Conservation (phyloP, 2,888 invertebrate species). For the Caradrina clavipalpis region DNA sequence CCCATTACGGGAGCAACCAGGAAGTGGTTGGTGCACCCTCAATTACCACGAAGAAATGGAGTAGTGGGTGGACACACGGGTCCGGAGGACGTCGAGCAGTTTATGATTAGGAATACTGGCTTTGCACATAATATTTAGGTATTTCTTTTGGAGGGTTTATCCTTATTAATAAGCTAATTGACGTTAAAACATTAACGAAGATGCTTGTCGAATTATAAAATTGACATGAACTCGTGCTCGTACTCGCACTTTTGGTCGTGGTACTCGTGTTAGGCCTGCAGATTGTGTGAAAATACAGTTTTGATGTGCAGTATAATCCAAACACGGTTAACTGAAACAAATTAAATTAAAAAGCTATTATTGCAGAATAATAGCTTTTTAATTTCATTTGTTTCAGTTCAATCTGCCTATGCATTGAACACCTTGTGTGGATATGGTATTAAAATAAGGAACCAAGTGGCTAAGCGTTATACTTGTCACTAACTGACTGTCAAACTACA, state of each 20-base stretch:
- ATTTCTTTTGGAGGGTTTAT: too few relatives aligned
- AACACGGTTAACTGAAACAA: not conserved
- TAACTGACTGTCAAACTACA: not conserved
- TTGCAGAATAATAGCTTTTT: not conserved
- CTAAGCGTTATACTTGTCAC: not conserved
- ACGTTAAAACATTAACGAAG: too few relatives aligned
- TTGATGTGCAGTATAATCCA: not conserved
- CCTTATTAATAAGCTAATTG: too few relatives aligned
- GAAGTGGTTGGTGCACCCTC: constrained; percentile 78
- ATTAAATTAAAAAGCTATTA: not conserved
- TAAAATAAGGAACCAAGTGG: not conserved
- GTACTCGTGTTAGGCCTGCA: not conserved
- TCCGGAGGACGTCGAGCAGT: constrained; percentile 10
- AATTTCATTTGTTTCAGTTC: too few relatives aligned
- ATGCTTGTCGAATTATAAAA: too few relatives aligned
- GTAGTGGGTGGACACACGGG: constrained; percentile 64
- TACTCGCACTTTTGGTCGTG: too few relatives aligned
- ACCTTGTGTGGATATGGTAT: too few relatives aligned
- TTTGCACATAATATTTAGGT: too few relatives aligned
- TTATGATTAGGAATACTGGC: not conserved
- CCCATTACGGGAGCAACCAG: constrained; percentile 79
- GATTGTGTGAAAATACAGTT: not conserved
- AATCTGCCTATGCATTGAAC: too few relatives aligned
- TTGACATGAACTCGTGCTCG: too few relatives aligned
- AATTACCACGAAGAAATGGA: constrained; percentile 86